phyloP scores from a whole-genome alignment of 2,113 vertebrate species.

The Tragelaphus buxtoni region DNA sequence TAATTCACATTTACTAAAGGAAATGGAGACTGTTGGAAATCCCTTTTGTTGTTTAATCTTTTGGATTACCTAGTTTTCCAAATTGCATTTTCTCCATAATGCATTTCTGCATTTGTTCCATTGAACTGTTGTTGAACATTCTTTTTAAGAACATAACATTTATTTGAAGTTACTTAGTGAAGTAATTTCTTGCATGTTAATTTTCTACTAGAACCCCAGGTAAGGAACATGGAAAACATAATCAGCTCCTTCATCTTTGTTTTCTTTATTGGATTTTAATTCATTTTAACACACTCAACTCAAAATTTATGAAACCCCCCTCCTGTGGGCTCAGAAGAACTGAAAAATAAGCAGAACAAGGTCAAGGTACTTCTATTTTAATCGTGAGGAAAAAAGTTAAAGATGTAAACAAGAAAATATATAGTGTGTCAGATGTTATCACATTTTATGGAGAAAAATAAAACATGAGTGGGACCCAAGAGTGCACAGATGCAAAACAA shows the following conservation, averaged over 20 bases:
- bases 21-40: neutral
- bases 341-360: neutral
- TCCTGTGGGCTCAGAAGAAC: neutral
- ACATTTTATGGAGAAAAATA: neutral
- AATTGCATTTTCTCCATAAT: neutral
- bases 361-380: neutral
- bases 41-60: neutral
- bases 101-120: neutral
- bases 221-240: neutral
- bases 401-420: neutral
- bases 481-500: neutral
- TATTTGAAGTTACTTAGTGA: neutral
- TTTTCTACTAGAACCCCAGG: neutral
- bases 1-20: neutral
- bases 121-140: neutral
- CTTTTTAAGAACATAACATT: neutral
- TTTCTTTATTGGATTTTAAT: neutral
- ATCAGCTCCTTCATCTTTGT: neutral
- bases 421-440: neutral
- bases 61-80: neutral
- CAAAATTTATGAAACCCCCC: neutral
- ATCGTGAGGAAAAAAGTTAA: neutral
- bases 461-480: neutral
- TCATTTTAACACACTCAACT: neutral
- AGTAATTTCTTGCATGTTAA: neutral